Evolutionary conservation across 1,140 invertebrate species (phyloP).

Genomic region (Musca domestica): DNA sequence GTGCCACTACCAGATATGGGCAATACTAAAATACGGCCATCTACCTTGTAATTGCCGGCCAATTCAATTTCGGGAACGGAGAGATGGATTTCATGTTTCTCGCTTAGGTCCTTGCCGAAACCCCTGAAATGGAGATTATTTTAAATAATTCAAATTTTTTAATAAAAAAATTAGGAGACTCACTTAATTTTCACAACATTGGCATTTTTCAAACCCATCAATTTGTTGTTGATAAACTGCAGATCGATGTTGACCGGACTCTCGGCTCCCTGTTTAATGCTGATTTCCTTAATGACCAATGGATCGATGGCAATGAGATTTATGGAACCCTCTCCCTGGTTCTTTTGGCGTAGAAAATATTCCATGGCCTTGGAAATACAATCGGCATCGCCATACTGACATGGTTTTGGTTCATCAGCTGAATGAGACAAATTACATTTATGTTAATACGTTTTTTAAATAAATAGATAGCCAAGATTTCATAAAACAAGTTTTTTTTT

Average conservation of each 20-base stretch:
- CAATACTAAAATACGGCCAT: constrained; percentile 52
- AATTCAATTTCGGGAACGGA: constrained; percentile 30
- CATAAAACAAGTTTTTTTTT: too few relatives aligned
- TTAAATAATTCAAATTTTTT: neutral
- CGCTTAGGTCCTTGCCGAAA: constrained; percentile 39
- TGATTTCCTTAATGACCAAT: constrained; percentile 33
- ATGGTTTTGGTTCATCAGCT: constrained; percentile 44
- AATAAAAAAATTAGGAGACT: constrained; percentile 20
- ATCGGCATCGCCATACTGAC: constrained; percentile 38
- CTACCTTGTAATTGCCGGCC: constrained; percentile 50
- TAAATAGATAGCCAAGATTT: too few relatives aligned
- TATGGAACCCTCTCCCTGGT: constrained; percentile 27
- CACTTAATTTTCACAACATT: constrained; percentile 35
- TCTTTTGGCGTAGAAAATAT: constrained; percentile 30
- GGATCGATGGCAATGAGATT: constrained; percentile 41
- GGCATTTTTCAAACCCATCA: constrained; percentile 34
- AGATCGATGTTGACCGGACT: constrained; percentile 46
- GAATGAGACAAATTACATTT: neutral
- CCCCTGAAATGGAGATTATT: constrained; percentile 32
- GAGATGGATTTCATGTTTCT: constrained; percentile 34
- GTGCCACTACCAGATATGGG: constrained; percentile 52
- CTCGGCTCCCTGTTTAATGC: constrained; percentile 36
- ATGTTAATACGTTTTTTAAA: neutral
- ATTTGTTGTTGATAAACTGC: constrained; percentile 37
- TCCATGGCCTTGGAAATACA: constrained; percentile 38